These are phyloP conservation scores for Margarornis squamiger DNA, from an alignment of 2,797 vertebrate genomes.

Conservation along the genomic window DNA sequence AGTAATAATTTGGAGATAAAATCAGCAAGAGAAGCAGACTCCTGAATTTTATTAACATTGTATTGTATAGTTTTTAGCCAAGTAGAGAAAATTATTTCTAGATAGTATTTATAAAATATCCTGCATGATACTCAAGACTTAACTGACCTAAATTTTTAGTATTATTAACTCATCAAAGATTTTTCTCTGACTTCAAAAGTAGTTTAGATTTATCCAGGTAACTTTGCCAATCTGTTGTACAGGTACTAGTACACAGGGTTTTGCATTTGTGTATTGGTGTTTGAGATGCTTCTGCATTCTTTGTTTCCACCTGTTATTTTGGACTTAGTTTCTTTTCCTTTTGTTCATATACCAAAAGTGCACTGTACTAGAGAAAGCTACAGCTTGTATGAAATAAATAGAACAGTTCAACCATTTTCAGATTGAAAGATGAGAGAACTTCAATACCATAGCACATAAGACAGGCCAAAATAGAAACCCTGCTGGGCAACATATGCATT, in stretches of 20 bases:
- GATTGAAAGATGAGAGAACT: constrained; percentile 31
- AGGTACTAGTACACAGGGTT: background rate
- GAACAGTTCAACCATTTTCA: background rate
- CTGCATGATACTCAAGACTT: background rate
- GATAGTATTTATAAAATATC: background rate
- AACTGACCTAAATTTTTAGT: background rate
- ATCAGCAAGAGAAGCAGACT: background rate
- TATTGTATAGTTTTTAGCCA: background rate
- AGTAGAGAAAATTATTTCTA: background rate
- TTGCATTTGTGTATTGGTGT: background rate
- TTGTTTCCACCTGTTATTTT: background rate
- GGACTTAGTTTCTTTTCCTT: background rate
- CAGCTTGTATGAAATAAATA: background rate
- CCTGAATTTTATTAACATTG: background rate
- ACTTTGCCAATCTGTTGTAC: background rate
- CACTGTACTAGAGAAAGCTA: background rate
- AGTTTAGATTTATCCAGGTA: background rate
- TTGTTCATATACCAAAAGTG: background rate
- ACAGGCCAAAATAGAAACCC: constrained; percentile 30
- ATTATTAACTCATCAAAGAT: background rate
- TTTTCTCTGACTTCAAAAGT: background rate
- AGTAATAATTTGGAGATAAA: background rate
- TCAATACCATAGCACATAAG: constrained; percentile 10
- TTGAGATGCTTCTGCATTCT: background rate
- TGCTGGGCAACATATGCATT: constrained; percentile 64